Base-by-base conservation (phyloP, 2,113 vertebrate species). In the Nesospiza acunhae region DNA sequence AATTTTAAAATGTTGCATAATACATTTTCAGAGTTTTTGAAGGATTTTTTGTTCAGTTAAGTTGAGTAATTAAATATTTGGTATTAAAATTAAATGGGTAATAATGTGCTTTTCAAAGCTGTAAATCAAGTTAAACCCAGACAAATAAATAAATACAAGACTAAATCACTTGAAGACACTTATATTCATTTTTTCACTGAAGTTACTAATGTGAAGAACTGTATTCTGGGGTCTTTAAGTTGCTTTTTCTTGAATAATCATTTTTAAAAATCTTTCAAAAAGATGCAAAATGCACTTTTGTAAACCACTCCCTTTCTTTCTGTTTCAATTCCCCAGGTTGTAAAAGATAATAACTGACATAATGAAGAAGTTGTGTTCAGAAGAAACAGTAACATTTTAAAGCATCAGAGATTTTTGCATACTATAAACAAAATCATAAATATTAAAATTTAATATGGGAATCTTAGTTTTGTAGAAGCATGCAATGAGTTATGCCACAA, bases 41-140 rank as follows among this genome's bases (percentile, higher is more conserved):
- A 41, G 3, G 2, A 13, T 64, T 58, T 47, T 68, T 87, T 52
- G 4, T 44, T 72, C 5, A 44, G 21, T 44, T 2, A 0, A 42
- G 1, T 49, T 1, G 0, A 37, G 1, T 42, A 9, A 46, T 50
- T 9, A 76, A 83, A 6, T 31, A 66, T 47, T 89, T 35, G 8
- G 4, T 58, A 14, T 63, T 76, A 52, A 70, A 49, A 79, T 41
- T 83, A 75, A 44, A 49, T 47, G n/a, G 6, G 4, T 60, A 75
- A 41, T 30, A 72, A 41, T 27, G 5, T 58, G 2, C 18, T 76
- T 62, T 67, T 74, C 22, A 63, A 75, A 85, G 19, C 22, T 58
- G 3, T 13, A 24, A 88, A 81, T 11, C 8, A 39, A 39, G 28
- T 30, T 46, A 68, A 74, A 70, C 1, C 1, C 13, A 33, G 16